Conservation (phyloP, 2,797 vertebrate genomes). For the Intellagama lesueurii region DNA sequence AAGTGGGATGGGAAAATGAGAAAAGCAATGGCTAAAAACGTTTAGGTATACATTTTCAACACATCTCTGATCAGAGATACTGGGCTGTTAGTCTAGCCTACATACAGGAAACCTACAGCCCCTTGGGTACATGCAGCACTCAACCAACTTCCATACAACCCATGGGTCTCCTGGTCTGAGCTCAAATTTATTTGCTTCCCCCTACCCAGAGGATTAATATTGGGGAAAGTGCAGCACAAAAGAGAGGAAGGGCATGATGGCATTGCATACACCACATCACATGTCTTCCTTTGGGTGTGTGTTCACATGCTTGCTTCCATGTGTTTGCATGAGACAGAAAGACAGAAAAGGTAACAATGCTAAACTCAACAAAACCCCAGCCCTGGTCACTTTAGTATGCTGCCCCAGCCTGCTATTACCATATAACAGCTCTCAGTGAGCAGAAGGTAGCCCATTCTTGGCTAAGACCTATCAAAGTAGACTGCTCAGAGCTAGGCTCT, state of each 20-base stretch:
- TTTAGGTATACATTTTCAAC: neutral
- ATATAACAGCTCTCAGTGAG: neutral
- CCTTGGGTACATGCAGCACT: neutral
- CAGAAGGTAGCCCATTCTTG: neutral
- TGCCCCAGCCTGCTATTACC: too few relatives aligned
- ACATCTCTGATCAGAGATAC: slow-evolving; percentile 19
- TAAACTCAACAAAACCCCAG: neutral
- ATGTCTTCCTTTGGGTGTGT: neutral
- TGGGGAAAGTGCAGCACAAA: neutral
- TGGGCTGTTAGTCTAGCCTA: slow-evolving; percentile 6
- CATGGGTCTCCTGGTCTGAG: neutral
- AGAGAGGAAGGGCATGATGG: too few relatives aligned
- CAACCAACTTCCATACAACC: neutral
- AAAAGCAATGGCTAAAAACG: neutral
- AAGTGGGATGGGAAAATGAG: slow-evolving; percentile 32
- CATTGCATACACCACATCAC: neutral
- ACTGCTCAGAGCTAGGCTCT: neutral
- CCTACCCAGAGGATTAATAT: neutral
- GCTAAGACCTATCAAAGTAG: neutral
- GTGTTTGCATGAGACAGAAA: neutral
- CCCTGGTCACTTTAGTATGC: neutral
- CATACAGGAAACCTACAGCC: neutral
- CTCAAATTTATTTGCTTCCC: neutral
- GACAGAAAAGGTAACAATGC: neutral
- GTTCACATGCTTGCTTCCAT: neutral